Evolutionary conservation across 2,797 vertebrate genomes (phyloP), one percentile per base, ranked within the genome.

Genomic region (Sternotherus odoratus): DNA sequence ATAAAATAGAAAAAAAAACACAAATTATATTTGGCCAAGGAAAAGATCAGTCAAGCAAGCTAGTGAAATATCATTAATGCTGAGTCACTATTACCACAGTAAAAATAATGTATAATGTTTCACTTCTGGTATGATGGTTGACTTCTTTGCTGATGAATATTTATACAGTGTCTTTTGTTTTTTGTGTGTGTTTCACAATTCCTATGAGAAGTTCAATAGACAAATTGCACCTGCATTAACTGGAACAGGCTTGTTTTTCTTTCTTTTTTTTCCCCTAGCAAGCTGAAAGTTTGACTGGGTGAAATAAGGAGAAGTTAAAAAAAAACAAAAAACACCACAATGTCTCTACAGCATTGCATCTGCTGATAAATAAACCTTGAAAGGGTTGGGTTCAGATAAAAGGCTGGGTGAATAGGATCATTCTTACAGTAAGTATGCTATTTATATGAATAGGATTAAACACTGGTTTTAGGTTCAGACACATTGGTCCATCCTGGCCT

Each of bases 71-170:
- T 92, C 91, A 93, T 96, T 97, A 96, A 26, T 86, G 84, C 57
- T 93, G 95, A 94, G 96, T 96, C 94, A 91, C 95, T 95, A 91
- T 96, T 96, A 94, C 96, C 92, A 92, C 95, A 94, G 94, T 86
- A 94, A 96, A 96, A 96, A 96, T 95, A 95, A 94, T 93, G 94
- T 87, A 86, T 87, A 95, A 95, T 94, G 63, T 85, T 95, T 96
- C 96, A 94, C 95, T 96, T 94, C 84, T 83, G 92, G 86, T 81
- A 92, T 92, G 5, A 1, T 87, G 91, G 84, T 83, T 95, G 95
- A 95, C 69, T 94, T 91, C 89, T 92, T 92, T 90, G 50, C 95
- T 93, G 88, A 96, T 97, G 92, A 96, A 96, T 97, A 96, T 96
- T 91, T 95, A 96, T 97, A 91, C 78, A 15, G 50, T 93, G 96